Evolutionary conservation across 1,140 invertebrate species (phyloP), one percentile per base, ranked within the genome.

Genomic region (Fopius arisanus): DNA sequence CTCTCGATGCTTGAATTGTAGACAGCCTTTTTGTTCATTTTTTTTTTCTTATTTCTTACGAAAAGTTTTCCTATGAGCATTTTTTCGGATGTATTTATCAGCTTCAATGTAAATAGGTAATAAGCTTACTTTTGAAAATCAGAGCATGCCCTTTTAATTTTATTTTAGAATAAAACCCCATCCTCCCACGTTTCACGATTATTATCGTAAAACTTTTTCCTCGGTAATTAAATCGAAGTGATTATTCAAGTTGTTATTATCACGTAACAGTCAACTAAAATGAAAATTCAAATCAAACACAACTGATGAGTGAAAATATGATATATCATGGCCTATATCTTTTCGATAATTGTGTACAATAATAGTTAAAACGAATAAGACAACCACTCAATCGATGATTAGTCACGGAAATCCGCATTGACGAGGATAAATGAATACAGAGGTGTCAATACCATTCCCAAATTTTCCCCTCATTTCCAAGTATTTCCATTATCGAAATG

Each of bases 61-160:
- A 26, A 51, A 51, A 16, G 19, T 19, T 59, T 59, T 59, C 23
- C 54, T 59, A 23, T 59, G 54, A 26, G 54, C 54, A 59, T 59
- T 59, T 59, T 59, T 59, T 59, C 14, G 54, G 19, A 59, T 59
- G 54, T 59, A 59, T 59, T 59, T 59, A 59, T 59, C 54, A 59
- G 54, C 26, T 59, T 26, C 54, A 59, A 59, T 59, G 54, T 59
- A 59, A 59, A 59, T 59, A 59, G 54, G 54, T 7, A 12, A 59
- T 59, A 59, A 59, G 54, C 3, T 59, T 59, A 59, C 19, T 59
- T 59, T 12, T 26, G 54, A 59, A 59, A 59, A 59, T 59, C 54
- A 59, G n/a, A n/a, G 19, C 54, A 59, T 59, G 19, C 54, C 1
- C 54, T 59, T 59, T 59, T 59, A 28, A 23, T 23, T 59, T 59